phyloP scores from a whole-genome alignment of 2,888 invertebrate species.

The Polydrusus tereticollis region DNA sequence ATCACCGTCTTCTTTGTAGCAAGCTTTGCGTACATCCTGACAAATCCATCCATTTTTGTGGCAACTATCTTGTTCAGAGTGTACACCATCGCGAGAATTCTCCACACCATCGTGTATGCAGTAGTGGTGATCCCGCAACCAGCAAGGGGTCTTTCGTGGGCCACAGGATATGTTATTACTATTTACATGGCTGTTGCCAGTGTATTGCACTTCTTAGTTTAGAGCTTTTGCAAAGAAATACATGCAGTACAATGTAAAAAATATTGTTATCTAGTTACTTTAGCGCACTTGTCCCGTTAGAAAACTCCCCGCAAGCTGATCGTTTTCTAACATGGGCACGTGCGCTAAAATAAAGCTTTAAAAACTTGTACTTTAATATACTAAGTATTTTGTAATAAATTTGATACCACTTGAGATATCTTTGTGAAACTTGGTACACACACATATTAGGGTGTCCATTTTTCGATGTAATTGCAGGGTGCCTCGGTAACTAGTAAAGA shows the following conservation, averaged over 20 bases:
- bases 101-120: conserved; percentile 59
- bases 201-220: conserved; percentile 8
- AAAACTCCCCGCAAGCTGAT: no score
- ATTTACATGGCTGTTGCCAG: conserved; percentile 58
- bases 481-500: no score
- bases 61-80: conserved; percentile 64
- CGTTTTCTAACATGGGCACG: no score
- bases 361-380: no score
- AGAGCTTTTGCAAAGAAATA: background rate
- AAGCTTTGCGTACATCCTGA: conserved; percentile 72
- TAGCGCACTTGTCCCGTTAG: no score
- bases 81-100: conserved; percentile 54
- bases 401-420: no score
- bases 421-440: no score
- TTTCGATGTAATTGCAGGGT: no score
- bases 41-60: conserved; percentile 68
- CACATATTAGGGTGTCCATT: no score
- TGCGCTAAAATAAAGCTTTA: no score
- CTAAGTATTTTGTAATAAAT: no score
- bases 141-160: conserved; percentile 57
- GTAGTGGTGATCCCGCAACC: conserved; percentile 60
- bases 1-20: conserved; percentile 75
- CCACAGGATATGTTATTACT: conserved; percentile 55
- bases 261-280: background rate
- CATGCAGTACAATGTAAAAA: background rate